These are phyloP conservation scores for Thamnophis elegans DNA, from an alignment of 2,797 vertebrate genomes.

Conservation along the genomic window DNA sequence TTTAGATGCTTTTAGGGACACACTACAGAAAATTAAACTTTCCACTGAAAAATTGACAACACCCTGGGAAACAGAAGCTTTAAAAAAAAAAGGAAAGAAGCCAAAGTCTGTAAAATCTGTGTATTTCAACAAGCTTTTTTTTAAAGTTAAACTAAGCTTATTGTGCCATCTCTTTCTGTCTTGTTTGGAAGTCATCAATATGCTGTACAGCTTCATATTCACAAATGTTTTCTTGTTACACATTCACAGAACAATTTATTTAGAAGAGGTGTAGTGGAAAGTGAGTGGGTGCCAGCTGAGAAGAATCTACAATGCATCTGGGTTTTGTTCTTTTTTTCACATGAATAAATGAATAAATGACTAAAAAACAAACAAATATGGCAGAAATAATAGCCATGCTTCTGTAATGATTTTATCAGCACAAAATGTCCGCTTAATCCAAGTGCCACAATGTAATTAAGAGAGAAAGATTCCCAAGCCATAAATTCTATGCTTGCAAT, in stretches of 20 bases:
- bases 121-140: slow-evolving; percentile 38
- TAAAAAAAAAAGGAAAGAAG: slow-evolving; percentile 6
- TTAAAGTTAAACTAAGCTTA: slow-evolving; percentile 48
- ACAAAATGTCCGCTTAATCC: background rate
- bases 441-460: background rate
- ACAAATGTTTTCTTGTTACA: background rate
- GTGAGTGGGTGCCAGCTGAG: background rate
- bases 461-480: background rate
- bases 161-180: slow-evolving; percentile 49
- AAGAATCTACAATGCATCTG: background rate
- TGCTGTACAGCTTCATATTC: slow-evolving; percentile 33
- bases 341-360: slow-evolving; percentile 1
- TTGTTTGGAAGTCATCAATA: slow-evolving; percentile 33
- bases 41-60: slow-evolving; percentile 16
- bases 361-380: slow-evolving; percentile 13
- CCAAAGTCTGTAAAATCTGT: slow-evolving; percentile 40
- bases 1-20: slow-evolving; percentile 46
- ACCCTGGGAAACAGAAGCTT: slow-evolving; percentile 21
- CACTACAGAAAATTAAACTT: slow-evolving; percentile 22
- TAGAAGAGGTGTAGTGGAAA: slow-evolving; percentile 3
- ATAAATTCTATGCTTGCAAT: background rate
- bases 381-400: background rate
- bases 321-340: background rate
- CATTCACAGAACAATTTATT: background rate
- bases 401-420: background rate